Evolutionary conservation across 2,888 invertebrate species (phyloP), one percentile per base, ranked within the genome.

Genomic region (Philonicus albiceps): DNA sequence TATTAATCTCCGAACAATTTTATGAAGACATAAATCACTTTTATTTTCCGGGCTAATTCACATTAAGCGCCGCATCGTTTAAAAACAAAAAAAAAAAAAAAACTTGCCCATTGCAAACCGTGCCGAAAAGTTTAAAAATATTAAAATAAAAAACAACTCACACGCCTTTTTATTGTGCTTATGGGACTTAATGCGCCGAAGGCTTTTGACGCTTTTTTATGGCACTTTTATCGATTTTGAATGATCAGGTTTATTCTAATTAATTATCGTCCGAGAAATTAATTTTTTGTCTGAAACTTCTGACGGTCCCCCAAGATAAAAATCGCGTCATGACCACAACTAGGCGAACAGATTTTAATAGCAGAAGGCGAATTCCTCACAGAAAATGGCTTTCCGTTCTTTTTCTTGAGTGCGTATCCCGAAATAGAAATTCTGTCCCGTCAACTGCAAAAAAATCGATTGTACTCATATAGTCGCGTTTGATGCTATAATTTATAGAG

Each of bases 21-120:
- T 37, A 76, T 76, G 76, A 49, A 78, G 49, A 78, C 49, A 78
- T 78, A 78, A 49, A 78, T 78, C 78, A 64, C 78, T 49, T 78
- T 43, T 43, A 53, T 43, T n/a, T 78, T 78, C 49, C 22, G 27
- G 16, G 43, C 49, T 78, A 49, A 49, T 19, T 37, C 49, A 19
- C 49, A n/a, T 49, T 49, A 78, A 49, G 27, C 78, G 22, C 27
- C 22, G 22, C 34, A 30, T 49, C 64, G 64, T 22, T 27, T 11
- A 8, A 64, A 22, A 64, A 64, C 19, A 64, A 64, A 64, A 8
- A 64, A 22, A 64, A 64, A 7, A 64, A 64, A 64, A 55, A 64
- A 64, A 27, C 19, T 64, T 30, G 27, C 37, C 11, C 22, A 11
- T 19, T 64, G 64, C 64, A 64, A 64, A 27, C 7, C 64, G 64